Base-by-base conservation (phyloP, 1,140 invertebrate species). In the Brachionus koreanus region DNA sequence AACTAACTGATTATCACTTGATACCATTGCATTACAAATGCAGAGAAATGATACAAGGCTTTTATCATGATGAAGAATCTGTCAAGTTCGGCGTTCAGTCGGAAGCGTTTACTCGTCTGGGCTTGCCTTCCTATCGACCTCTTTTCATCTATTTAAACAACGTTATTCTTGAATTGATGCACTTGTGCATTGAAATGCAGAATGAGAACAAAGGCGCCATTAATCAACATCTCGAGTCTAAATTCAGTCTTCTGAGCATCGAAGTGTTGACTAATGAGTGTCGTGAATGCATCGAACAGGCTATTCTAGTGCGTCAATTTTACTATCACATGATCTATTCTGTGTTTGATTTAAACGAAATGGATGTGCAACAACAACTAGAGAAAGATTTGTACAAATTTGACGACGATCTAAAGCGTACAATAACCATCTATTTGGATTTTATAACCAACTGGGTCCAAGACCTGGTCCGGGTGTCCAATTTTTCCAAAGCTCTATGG, bases 281-380 rank as follows among this genome's bases (percentile, higher is more conserved):
- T 25, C 19, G 76, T 2, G 76, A 79, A 19, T 79, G 76, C 16
- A 79, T 79, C 23, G 76, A 79, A 61, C 76, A 79, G 29, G 46
- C 76, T 0, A 79, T 79, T 42, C 37, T 79, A 1, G 76, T 79
- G 4, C 46, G 76, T 5, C 76, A 79, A 43, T 39, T 49, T 19
- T 79, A 79, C 61, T 79, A 79, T 39, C 76, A 79, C 33, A 79
- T 79, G 76, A 43, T 79, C 6, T 79, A 57, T 9, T 23, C 35
- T 16, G 76, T 79, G 19, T 79, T 79, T 79, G 76, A 79, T 13
- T 16, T 35, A 5, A 5, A 35, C n/a, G 76, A 79, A 37, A 4
- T 79, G 13, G 76, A 79, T 2, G 49, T 42, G 5, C 43, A 79
- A 23, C n/a, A 37, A 33, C n/a, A 19, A 9, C 76, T 79, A 10